phyloP scores from a whole-genome alignment of 2,113 vertebrate species.

The Dinomys branickii region DNA sequence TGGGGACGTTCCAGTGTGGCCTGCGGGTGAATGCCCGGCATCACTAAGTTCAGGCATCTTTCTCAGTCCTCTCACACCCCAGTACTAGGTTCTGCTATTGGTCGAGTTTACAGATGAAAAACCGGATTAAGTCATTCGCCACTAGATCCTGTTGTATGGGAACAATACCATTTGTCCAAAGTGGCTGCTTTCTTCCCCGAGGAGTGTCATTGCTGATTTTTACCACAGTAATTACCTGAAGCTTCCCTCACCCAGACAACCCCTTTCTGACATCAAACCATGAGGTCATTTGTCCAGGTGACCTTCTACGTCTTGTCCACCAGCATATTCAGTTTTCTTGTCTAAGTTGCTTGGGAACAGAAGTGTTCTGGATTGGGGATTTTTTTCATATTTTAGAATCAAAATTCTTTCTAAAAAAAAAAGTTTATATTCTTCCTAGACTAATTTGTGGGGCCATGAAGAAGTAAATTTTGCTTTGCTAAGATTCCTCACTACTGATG shows the following conservation, averaged over 20 bases:
- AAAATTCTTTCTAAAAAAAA: neutral
- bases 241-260: neutral
- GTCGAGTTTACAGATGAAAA: neutral
- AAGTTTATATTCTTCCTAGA: neutral
- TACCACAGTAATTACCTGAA: neutral
- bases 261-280: neutral
- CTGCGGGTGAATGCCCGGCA: neutral
- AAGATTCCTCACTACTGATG: neutral
- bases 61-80: too few relatives aligned
- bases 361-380: neutral
- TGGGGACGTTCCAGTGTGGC: accelerated
- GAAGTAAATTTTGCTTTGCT: neutral
- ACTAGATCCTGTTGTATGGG: neutral
- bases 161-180: neutral
- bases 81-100: accelerated
- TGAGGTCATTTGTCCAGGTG: accelerated
- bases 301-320: neutral
- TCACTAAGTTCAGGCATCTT: neutral
- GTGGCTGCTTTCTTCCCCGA: neutral
- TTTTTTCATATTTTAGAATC: neutral
- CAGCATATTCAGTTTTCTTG: neutral
- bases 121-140: neutral
- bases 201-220: neutral
- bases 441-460: neutral
- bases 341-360: neutral